A percentile compares a stretch with the other conserved stretches of the same genome.
Conservation (phyloP, 2,797 vertebrate species). For the Melanotaenia boesemani region DNA sequence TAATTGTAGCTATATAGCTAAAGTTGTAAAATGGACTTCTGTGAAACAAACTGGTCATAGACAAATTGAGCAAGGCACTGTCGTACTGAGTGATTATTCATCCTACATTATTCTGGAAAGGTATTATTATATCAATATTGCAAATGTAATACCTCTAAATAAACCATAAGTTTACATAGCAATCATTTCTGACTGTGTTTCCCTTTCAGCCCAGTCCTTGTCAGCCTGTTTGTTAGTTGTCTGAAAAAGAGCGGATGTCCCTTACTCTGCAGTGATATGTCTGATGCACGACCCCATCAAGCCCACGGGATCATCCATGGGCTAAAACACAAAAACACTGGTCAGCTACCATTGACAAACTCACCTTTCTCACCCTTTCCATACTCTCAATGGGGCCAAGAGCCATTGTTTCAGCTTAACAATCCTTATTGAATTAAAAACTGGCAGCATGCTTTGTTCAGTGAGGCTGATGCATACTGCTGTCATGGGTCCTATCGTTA, state of each 20-base stretch:
- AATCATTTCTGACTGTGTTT: slow-evolving; percentile 27
- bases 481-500: slow-evolving; percentile 82
- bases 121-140: background rate
- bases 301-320: slow-evolving; percentile 65
- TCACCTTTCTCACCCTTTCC: slow-evolving; percentile 83
- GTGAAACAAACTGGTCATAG: background rate
- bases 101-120: background rate
- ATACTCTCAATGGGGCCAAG: slow-evolving; percentile 60
- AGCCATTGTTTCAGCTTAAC: slow-evolving; percentile 83
- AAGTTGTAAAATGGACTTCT: background rate
- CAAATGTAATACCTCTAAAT: slow-evolving; percentile 32
- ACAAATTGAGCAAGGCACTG: background rate
- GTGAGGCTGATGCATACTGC: slow-evolving; percentile 69
- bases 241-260: slow-evolving; percentile 74
- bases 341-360: slow-evolving; percentile 59
- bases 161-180: slow-evolving; percentile 27
- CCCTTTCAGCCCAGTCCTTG: slow-evolving; percentile 41
- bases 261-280: slow-evolving; percentile 52
- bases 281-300: slow-evolving; percentile 56
- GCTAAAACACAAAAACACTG: slow-evolving; percentile 68
- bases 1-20: background rate
- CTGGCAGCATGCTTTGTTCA: slow-evolving; percentile 76
- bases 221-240: slow-evolving; percentile 61
- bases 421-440: slow-evolving; percentile 85
- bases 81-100: background rate